Evolutionary conservation across 2,113 vertebrate species (phyloP), one percentile per base, ranked within the genome.

Genomic region (Perca fluviatilis): DNA sequence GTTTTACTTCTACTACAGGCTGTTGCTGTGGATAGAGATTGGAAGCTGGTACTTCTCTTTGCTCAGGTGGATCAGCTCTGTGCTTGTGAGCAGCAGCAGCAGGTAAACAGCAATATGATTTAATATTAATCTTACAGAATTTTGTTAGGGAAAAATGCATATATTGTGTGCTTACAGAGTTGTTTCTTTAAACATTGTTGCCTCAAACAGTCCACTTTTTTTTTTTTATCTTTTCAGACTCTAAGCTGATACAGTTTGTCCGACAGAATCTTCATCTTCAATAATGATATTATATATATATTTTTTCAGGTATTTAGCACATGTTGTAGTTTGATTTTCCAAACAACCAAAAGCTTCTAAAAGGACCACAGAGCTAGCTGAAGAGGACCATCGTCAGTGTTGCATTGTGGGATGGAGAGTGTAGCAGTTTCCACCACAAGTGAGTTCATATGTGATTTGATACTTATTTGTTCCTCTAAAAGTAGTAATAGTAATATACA

Each of bases 1-100:
- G 25, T 74, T 71, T 57, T 40, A 40, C 40, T 40, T 3, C n/a
- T 18, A 5, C 56, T 36, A 5, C 77, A 95, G 94, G 77, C 33
- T 33, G 4, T 47, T 50, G 68, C 79, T 56, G 53, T 67, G 18
- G 84, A 84, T 2, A 46, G n/a, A 79, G 86, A 79, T 25, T 95
- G 95, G 95, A 95, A 93, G 83, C 74, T 95, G 67, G 50, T 95
- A 54, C 77, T 95, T 43, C 71, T 95, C 46, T 88, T 95, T 50
- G 87, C 93, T n/a, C 86, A 76, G 43, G 50, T 90, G 80, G 92
- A 94, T 77, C 79, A 79, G 51, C 74, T 90, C 47, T 93, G 91
- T 80, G 57, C 56, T 49, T 89, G 89, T n/a, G 68, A 93, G 40
- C 83, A 88, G 25, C 83, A 84, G 43, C n/a, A n/a, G n/a, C 80